Evolutionary conservation across 2,888 invertebrate species (phyloP).

Genomic region (Dryocosmus kuriphilus): DNA sequence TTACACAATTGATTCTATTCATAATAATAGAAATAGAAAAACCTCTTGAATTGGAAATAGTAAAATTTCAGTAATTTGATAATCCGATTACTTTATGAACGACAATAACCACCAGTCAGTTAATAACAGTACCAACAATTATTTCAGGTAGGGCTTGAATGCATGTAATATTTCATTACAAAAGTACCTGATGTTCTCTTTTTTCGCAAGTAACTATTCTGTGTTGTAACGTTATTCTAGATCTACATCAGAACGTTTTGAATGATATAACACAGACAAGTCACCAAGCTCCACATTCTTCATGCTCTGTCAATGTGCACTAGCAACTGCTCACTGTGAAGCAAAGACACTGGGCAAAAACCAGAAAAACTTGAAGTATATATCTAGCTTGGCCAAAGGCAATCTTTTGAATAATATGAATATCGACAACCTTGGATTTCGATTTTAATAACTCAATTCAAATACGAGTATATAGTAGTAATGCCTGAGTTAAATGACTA

Average conservation of each 20-base stretch:
- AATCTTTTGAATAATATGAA: too few species aligned
- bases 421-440: too few species aligned
- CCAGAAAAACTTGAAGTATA: conserved; percentile 8
- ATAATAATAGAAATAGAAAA: too few species aligned
- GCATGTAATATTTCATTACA: conserved; percentile 53
- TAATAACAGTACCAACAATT: conserved; percentile 61
- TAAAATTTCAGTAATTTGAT: too few species aligned
- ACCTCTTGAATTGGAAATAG: too few species aligned
- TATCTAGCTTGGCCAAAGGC: background rate
- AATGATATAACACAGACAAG: background rate
- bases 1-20: too few species aligned
- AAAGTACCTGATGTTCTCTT: background rate
- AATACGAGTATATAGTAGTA: too few species aligned
- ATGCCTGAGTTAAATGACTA: too few species aligned
- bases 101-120: conserved; percentile 3
- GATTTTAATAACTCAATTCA: too few species aligned
- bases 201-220: background rate
- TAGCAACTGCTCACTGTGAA: background rate
- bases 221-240: conserved; percentile 3
- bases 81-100: too few species aligned
- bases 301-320: conserved; percentile 2
- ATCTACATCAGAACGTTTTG: background rate
- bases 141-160: conserved; percentile 58
- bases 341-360: background rate
- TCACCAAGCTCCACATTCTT: background rate